Percentiles rank a stretch among this genome's conserved stretches.
Conservation (phyloP, 2,113 vertebrate genomes). For the Larimichthys polyactis region DNA sequence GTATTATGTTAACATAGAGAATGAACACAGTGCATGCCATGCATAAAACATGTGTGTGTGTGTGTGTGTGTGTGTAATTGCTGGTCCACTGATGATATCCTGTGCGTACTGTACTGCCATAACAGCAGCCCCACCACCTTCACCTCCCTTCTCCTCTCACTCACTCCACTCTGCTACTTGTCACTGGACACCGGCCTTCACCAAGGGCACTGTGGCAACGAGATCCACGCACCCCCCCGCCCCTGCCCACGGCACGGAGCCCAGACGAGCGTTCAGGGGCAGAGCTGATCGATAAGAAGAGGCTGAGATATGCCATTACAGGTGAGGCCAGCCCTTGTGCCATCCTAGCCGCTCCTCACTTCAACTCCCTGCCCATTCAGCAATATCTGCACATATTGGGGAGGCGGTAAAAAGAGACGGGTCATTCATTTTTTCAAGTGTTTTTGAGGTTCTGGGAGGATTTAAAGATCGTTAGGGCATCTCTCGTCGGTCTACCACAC, state of each 20-base stretch:
- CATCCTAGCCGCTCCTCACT: constrained; percentile 67
- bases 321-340: constrained; percentile 74
- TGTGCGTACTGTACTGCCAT: constrained; percentile 36
- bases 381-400: constrained; percentile 66
- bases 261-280: constrained; percentile 74
- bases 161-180: constrained; percentile 61
- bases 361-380: constrained; percentile 65
- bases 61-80: constrained; percentile 21
- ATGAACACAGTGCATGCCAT: too few relatives aligned
- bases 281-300: constrained; percentile 73
- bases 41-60: too few relatives aligned
- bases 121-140: constrained; percentile 15
- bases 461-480: constrained; percentile 73
- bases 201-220: constrained; percentile 81
- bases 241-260: constrained; percentile 63
- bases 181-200: constrained; percentile 78
- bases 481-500: constrained; percentile 68
- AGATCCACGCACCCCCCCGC: constrained; percentile 67
- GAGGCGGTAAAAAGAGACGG: constrained; percentile 70
- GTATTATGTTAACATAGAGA: too few relatives aligned
- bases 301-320: constrained; percentile 79
- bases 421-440: constrained; percentile 75
- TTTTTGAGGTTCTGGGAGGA: constrained; percentile 67
- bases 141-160: constrained; percentile 19
- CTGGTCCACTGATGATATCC: constrained; percentile 10